These are phyloP conservation scores for Cyprinodon tularosa DNA, from an alignment of 2,113 vertebrate species.

Conservation along the genomic window DNA sequence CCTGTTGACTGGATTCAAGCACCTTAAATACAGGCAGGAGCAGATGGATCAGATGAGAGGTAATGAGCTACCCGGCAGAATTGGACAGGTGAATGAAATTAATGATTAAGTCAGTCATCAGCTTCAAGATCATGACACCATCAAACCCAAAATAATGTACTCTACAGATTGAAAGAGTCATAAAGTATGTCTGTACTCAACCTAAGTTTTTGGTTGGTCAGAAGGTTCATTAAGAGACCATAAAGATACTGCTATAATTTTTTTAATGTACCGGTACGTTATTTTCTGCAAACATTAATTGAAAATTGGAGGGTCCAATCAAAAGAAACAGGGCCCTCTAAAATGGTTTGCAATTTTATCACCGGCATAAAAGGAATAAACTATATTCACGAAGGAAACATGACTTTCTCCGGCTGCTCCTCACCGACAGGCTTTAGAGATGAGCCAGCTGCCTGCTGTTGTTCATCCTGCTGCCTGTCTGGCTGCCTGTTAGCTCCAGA, in stretches of 20 bases:
- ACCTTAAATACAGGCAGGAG: too few relatives aligned
- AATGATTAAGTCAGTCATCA: too few relatives aligned
- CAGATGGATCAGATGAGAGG: too few relatives aligned
- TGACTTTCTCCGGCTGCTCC: conserved; percentile 26
- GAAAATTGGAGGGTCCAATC: background rate
- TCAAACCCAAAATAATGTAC: background rate
- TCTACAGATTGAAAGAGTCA: conserved; percentile 20
- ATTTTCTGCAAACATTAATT: conserved; percentile 19
- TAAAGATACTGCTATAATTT: conserved; percentile 3
- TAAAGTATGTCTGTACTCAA: conserved; percentile 2
- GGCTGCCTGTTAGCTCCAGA: conserved; percentile 62
- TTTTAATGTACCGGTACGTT: conserved; percentile 20
- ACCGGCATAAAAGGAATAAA: conserved; percentile 25
- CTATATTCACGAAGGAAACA: conserved; percentile 19
- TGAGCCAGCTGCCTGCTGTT: conserved; percentile 25
- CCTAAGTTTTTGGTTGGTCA: background rate
- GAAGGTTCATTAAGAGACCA: conserved; percentile 15
- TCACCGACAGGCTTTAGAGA: conserved; percentile 33
- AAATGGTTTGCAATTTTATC: conserved; percentile 35
- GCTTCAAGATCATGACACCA: background rate
- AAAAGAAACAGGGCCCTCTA: conserved; percentile 17
- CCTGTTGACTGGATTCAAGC: too few relatives aligned
- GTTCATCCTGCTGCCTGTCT: conserved; percentile 49
- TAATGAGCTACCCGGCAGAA: too few relatives aligned
- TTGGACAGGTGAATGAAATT: too few relatives aligned